phyloP scores from a whole-genome alignment of 2,888 invertebrate species.

The Eutolmus rufibarbis region DNA sequence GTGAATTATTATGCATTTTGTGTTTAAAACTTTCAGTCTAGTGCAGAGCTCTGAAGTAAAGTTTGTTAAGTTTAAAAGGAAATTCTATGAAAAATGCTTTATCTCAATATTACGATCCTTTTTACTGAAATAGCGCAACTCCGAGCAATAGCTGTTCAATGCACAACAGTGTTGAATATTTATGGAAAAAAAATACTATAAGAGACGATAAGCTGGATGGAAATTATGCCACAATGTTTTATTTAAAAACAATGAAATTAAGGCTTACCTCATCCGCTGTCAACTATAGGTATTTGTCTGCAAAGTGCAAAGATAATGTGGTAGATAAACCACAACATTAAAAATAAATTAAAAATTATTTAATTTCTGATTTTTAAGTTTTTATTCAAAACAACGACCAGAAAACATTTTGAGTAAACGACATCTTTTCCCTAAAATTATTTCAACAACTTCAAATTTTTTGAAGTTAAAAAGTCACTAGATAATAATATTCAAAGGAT shows the following conservation, averaged over 20 bases:
- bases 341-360: too few species aligned
- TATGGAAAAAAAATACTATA: background rate
- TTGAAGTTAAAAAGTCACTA: too few species aligned
- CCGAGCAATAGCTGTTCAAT: background rate
- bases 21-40: background rate
- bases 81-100: background rate
- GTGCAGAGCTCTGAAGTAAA: background rate
- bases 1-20: background rate
- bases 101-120: background rate
- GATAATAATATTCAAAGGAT: too few species aligned
- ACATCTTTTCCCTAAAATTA: too few species aligned
- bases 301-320: background rate
- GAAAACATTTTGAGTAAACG: too few species aligned
- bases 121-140: background rate
- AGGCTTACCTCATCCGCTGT: too few species aligned
- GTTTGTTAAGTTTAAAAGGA: background rate
- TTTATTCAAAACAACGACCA: too few species aligned
- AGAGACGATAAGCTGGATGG: background rate
- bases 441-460: too few species aligned
- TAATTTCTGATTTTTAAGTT: too few species aligned
- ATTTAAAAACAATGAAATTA: too few species aligned
- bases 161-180: too few species aligned
- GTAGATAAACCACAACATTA: too few species aligned
- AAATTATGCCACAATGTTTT: background rate
- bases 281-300: background rate